A percentile compares a stretch with the other conserved stretches of the same genome.
Conservation (phyloP, 2,888 invertebrate species). For the Barypeithes pellucidus region DNA sequence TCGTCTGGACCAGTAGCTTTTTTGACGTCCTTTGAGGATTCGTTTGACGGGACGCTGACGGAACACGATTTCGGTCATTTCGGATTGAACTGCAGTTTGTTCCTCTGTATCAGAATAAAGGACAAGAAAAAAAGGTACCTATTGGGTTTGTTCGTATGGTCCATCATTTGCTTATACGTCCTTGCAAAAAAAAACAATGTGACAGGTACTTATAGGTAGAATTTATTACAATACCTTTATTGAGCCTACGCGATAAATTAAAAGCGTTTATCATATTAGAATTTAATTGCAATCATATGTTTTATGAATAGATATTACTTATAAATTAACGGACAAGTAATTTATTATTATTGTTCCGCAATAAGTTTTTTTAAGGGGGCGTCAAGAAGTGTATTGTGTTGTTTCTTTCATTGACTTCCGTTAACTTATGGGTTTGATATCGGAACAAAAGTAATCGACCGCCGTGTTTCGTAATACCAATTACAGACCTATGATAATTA, state of each 20-base stretch:
- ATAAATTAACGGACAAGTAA: not conserved
- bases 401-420: not conserved
- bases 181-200: too few relatives aligned
- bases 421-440: not conserved
- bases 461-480: not conserved
- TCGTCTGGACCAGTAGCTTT: too few relatives aligned
- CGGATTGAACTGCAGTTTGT: too few relatives aligned
- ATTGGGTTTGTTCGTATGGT: too few relatives aligned
- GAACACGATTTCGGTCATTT: too few relatives aligned
- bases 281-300: not conserved
- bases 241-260: not conserved
- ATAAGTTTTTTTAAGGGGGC: not conserved
- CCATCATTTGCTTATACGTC: too few relatives aligned
- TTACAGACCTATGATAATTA: too few relatives aligned
- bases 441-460: not conserved
- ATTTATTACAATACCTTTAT: not conserved
- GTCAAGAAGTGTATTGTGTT: not conserved
- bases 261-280: not conserved
- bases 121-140: too few relatives aligned
- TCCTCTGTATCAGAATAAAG: too few relatives aligned
- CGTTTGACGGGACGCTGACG: too few relatives aligned
- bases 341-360: constrained; percentile 5
- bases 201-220: too few relatives aligned
- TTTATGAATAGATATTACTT: not conserved
- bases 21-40: too few relatives aligned